These are phyloP conservation scores for Rhyacophila brunnea DNA, from an alignment of 1,140 invertebrate species.

Conservation along the genomic window DNA sequence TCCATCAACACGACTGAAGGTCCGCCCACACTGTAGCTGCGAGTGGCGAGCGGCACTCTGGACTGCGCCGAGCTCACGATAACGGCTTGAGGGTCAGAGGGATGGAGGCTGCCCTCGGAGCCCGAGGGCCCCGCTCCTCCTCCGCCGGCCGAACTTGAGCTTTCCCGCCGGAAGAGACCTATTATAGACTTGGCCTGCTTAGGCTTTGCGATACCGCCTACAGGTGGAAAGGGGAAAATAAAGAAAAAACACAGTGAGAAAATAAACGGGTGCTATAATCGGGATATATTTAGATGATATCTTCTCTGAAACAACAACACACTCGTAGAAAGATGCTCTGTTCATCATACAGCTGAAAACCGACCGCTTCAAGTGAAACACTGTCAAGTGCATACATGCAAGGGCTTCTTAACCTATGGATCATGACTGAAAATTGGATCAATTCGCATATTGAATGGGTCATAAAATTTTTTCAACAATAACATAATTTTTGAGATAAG, in stretches of 20 bases:
- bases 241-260: conserved; percentile 42
- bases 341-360: too few species aligned
- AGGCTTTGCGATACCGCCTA: conserved; percentile 70
- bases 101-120: conserved; percentile 55
- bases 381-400: too few species aligned
- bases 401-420: too few species aligned
- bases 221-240: conserved; percentile 37
- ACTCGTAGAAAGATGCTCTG: too few species aligned
- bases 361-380: too few species aligned
- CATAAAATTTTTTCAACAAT: too few species aligned
- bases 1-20: conserved; percentile 54
- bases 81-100: conserved; percentile 37
- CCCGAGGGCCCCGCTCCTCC: conserved; percentile 46
- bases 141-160: conserved; percentile 57
- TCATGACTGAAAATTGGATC: too few species aligned
- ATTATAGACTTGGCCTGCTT: conserved; percentile 70
- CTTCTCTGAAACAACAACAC: too few species aligned
- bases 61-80: conserved; percentile 32
- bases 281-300: too few species aligned
- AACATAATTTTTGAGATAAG: too few species aligned
- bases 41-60: conserved; percentile 41
- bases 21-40: conserved; percentile 51
- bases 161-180: conserved; percentile 68
- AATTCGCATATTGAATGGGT: too few species aligned
- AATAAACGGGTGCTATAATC: conserved; percentile 1